Evolutionary conservation across 2,888 invertebrate genomes (phyloP).

Genomic region (Camptogramma bilineatum): DNA sequence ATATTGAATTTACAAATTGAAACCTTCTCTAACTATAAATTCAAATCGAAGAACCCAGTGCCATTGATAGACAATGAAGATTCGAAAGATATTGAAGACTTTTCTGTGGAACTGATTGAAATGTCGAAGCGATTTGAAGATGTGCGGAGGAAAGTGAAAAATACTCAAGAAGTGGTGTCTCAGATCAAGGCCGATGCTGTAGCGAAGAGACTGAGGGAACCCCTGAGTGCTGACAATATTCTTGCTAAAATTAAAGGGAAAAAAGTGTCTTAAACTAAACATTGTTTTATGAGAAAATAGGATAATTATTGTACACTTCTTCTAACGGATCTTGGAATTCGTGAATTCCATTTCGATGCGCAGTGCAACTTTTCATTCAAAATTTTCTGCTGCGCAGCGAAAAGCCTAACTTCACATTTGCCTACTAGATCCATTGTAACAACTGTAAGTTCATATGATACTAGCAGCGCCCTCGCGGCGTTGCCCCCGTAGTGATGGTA

Average conservation of each 20-base stretch:
- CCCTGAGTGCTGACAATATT: conserved; percentile 61
- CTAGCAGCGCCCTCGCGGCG: too few relatives aligned
- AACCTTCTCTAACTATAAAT: conserved; percentile 61
- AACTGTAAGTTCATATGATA: too few relatives aligned
- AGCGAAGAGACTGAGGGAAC: conserved; percentile 57
- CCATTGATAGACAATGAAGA: conserved; percentile 52
- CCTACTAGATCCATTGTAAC: too few relatives aligned
- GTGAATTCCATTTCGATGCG: too few relatives aligned
- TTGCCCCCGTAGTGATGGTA: too few relatives aligned
- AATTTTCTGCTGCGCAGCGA: too few relatives aligned
- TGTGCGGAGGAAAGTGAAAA: conserved; percentile 55
- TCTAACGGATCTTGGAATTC: too few relatives aligned
- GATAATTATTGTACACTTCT: too few relatives aligned
- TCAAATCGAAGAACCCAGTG: conserved; percentile 61
- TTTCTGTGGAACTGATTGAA: conserved; percentile 57
- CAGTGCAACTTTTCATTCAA: too few relatives aligned
- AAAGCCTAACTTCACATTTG: too few relatives aligned
- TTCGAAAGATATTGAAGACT: conserved; percentile 62
- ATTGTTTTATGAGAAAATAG: background rate
- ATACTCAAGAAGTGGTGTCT: conserved; percentile 60
- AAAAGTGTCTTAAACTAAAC: conserved; percentile 13
- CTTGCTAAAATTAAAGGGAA: conserved; percentile 61
- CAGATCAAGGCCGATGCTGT: conserved; percentile 65
- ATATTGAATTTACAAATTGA: conserved; percentile 67
- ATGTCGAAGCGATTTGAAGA: conserved; percentile 57